Conservation (phyloP, 2,113 vertebrate genomes). For the Gallinago undulata region DNA sequence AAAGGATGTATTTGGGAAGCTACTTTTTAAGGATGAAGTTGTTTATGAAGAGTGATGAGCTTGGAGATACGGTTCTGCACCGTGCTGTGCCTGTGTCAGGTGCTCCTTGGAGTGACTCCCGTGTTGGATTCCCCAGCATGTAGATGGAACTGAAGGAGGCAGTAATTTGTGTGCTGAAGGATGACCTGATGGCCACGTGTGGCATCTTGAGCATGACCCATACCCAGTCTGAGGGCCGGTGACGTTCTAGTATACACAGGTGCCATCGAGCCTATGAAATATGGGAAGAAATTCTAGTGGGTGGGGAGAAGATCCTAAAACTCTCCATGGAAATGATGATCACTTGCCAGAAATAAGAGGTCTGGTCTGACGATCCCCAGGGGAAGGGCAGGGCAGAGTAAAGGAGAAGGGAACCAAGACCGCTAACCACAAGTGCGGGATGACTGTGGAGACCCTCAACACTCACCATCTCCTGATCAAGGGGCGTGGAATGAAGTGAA, state of each 20-base stretch:
- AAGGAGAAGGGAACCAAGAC: background rate
- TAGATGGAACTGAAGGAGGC: background rate
- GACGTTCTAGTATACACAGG: accelerated
- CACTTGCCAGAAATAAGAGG: background rate
- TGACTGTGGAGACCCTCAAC: background rate
- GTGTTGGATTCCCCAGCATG: background rate
- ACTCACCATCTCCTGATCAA: background rate
- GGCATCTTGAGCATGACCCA: background rate
- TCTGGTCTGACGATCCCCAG: background rate
- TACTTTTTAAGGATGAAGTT: background rate
- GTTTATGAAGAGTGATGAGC: background rate
- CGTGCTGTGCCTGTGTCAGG: accelerated
- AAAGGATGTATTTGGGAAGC: background rate
- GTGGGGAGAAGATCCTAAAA: background rate
- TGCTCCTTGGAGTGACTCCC: background rate
- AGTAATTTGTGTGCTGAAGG: background rate
- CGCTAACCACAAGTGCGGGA: background rate
- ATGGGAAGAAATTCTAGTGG: background rate
- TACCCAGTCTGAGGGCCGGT: background rate
- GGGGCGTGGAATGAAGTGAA: background rate
- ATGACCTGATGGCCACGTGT: background rate
- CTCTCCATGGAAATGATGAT: background rate
- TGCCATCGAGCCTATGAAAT: background rate
- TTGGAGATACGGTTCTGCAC: background rate
- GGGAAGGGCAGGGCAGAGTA: background rate